phyloP scores from a whole-genome alignment of 2,797 vertebrate species.

The Leuciscus waleckii region DNA sequence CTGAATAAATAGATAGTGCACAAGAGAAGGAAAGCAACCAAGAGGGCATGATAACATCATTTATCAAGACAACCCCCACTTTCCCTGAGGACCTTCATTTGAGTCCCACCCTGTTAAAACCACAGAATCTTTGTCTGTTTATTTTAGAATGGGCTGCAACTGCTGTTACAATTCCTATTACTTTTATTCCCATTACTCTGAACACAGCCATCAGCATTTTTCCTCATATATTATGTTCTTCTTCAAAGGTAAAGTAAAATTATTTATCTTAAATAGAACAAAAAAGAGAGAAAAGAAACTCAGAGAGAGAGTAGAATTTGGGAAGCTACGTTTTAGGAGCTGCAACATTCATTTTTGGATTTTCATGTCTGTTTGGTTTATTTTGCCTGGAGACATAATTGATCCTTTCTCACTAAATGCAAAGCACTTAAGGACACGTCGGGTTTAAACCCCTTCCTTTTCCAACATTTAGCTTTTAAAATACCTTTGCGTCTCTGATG shows the following conservation, averaged over 20 bases:
- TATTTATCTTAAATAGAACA: slow-evolving; percentile 4
- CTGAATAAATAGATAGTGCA: slow-evolving; percentile 76
- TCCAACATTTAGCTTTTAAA: not conserved
- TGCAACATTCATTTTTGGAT: slow-evolving; percentile 12
- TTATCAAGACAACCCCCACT: slow-evolving; percentile 26
- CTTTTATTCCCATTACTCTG: not conserved
- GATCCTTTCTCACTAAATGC: not conserved
- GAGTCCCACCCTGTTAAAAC: slow-evolving; percentile 31
- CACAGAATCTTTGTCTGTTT: slow-evolving; percentile 10
- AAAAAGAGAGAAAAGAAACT: not conserved
- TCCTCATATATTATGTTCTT: not conserved
- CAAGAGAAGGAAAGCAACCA: slow-evolving; percentile 57
- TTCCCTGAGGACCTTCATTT: slow-evolving; percentile 1
- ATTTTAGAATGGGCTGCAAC: not conserved
- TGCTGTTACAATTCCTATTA: not conserved
- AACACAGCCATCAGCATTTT: not conserved
- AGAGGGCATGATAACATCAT: slow-evolving; percentile 41
- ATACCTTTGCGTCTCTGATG: slow-evolving; percentile 13
- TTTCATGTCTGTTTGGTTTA: slow-evolving; percentile 6
- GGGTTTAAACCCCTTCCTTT: slow-evolving; percentile 4
- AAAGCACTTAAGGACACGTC: not conserved
- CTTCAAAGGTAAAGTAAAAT: not conserved
- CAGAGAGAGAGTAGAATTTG: not conserved
- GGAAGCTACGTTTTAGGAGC: not conserved
- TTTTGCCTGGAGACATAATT: slow-evolving; percentile 16